A percentile compares a stretch with the other conserved stretches of the same genome.
phyloP scores from a whole-genome alignment of 2,113 vertebrate genomes.

The Zosterops japonicus region DNA sequence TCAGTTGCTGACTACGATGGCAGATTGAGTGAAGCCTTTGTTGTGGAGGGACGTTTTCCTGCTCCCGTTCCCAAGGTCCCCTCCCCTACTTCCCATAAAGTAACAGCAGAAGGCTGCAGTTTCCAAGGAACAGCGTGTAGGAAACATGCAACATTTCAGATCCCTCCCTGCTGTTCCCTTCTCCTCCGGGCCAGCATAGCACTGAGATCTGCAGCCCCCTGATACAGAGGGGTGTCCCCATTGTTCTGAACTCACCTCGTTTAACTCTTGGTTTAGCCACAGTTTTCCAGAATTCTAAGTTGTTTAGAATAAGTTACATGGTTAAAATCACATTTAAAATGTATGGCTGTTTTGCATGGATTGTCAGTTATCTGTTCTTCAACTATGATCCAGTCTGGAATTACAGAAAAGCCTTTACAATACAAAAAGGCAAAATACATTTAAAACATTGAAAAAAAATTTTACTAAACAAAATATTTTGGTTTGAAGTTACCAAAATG shows the following conservation, averaged over 20 bases:
- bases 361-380: not conserved
- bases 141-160: not conserved
- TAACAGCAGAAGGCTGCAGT: not conserved
- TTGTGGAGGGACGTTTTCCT: not conserved
- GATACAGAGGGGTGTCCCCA: not conserved
- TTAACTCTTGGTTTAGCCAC: not conserved
- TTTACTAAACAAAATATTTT: not conserved
- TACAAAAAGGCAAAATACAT: not conserved
- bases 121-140: not conserved
- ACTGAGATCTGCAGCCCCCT: not conserved
- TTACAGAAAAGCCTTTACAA: not conserved
- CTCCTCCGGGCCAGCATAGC: not conserved
- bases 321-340: not conserved
- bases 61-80: not conserved
- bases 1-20: accelerated
- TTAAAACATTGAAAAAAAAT: not conserved
- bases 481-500: not conserved
- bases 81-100: not conserved
- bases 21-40: not conserved
- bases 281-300: not conserved
- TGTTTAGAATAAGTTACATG: not conserved
- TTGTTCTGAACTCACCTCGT: not conserved
- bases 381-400: not conserved
- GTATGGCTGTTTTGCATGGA: not conserved
- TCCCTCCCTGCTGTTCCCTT: not conserved